Evolutionary conservation across 1,140 invertebrate species (phyloP).

Genomic region (Meloidogyne floridensis): DNA sequence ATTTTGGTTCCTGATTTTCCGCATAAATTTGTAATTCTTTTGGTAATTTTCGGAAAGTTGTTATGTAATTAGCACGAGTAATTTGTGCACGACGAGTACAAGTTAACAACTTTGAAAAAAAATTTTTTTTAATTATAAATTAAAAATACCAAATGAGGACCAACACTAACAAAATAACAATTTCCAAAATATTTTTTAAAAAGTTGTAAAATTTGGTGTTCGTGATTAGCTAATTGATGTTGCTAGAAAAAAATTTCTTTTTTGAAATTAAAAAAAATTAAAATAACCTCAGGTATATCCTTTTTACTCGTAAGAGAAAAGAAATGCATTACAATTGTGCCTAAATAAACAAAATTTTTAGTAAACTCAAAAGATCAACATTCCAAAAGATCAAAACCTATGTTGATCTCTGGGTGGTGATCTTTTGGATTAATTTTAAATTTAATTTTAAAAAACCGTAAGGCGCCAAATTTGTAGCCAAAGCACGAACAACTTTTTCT

Average conservation of each 20-base stretch:
- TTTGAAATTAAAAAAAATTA: not conserved
- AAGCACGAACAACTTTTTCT: slow-evolving; percentile 9
- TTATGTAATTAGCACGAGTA: slow-evolving; percentile 13
- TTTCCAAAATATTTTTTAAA: slow-evolving; percentile 24
- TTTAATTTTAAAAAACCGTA: slow-evolving; percentile 7
- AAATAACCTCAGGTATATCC: slow-evolving; percentile 7
- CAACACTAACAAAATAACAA: slow-evolving; percentile 22
- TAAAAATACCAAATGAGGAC: slow-evolving; percentile 17
- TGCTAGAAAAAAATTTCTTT: slow-evolving; percentile 2
- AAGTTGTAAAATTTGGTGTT: slow-evolving; percentile 19
- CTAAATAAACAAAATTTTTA: not conserved
- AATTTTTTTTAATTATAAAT: not conserved
- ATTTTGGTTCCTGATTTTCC: slow-evolving; percentile 21
- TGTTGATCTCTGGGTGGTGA: too few species aligned
- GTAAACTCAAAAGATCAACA: not conserved
- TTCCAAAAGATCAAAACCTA: too few species aligned
- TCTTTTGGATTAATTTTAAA: not conserved
- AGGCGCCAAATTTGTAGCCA: slow-evolving; percentile 16
- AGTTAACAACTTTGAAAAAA: slow-evolving; percentile 18
- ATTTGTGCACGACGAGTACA: slow-evolving; percentile 21
- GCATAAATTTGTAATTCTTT: slow-evolving; percentile 21
- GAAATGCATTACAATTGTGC: slow-evolving; percentile 22
- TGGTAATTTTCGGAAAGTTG: slow-evolving; percentile 8
- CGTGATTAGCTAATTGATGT: slow-evolving; percentile 28
- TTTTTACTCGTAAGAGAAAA: slow-evolving; percentile 17